Base-by-base conservation (phyloP, 1,140 invertebrate species). In the Theocolax elegans region DNA sequence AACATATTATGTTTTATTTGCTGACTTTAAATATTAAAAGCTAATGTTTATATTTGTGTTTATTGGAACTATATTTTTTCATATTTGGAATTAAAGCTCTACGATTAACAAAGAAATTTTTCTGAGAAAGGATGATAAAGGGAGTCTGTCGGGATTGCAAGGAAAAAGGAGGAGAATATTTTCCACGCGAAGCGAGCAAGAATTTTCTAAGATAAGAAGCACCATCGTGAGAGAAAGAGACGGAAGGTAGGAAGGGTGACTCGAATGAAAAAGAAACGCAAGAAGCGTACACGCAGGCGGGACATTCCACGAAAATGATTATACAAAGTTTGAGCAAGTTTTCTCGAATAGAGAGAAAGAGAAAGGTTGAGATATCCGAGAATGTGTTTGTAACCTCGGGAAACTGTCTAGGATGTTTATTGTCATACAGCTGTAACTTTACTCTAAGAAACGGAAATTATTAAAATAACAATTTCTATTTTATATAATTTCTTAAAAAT, bases 241-340 rank as follows among this genome's bases (percentile, higher is more conserved):
- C 21, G 64, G 40, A 42, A 42, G 15, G 51, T 10, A 15, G 25
- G 69, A 64, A 46, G 38, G 23, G 17, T 73, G 17, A 25, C 35
- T 25, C 42, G 40, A 42, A 59, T 56, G 48, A 56, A 49, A 60
- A 62, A 71, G 44, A 60, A 54, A 72, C 19, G 23, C 49, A 48
- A 62, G 15, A 71, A 74, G 23, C 25, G 59, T 21, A 25, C 29
- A 62, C 29, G 42, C 40, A 27, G 65, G 49, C 74, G 72, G 72
- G 77, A 79, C 75, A 78, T 81, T 79, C 79, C 75, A 70, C 75
- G 73, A 81, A 79, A 81, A 81, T 81, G 79, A 81, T 81, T 81
- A 81, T 77, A 80, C 75, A 77, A 79, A 81, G 79, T 81, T 81
- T 76, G 73, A 78, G 75, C 76, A 80, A 80, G 73, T 80, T 80